Conservation (phyloP, 2,113 vertebrate genomes). For the Salvator merianae region DNA sequence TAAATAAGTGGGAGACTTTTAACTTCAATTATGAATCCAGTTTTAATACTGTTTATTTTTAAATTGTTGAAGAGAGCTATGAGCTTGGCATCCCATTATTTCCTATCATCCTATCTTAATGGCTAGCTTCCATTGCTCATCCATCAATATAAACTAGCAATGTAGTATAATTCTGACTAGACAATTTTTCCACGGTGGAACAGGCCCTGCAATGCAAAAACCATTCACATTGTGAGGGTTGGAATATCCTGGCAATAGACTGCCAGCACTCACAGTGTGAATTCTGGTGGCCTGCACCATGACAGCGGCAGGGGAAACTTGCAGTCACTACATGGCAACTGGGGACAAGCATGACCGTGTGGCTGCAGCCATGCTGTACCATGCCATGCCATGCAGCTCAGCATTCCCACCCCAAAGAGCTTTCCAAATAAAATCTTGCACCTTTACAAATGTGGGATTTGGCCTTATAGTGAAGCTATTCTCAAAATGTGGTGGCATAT, state of each 20-base stretch:
- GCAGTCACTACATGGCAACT: too few relatives aligned
- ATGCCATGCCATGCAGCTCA: too few relatives aligned
- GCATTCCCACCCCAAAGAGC: too few relatives aligned
- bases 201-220: too few relatives aligned
- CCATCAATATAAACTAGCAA: background rate
- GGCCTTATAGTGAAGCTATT: background rate
- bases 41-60: background rate
- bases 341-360: too few relatives aligned
- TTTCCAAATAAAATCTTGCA: too few relatives aligned
- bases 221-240: too few relatives aligned
- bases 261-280: too few relatives aligned
- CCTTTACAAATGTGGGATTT: background rate
- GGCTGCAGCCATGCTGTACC: too few relatives aligned
- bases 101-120: background rate
- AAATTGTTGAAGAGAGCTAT: background rate
- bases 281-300: too few relatives aligned
- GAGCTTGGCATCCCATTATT: background rate
- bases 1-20: background rate
- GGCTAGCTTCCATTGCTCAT: background rate
- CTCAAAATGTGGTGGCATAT: background rate
- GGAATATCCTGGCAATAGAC: too few relatives aligned
- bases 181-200: background rate
- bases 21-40: background rate
- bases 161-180: background rate
- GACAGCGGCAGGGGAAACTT: too few relatives aligned